A percentile compares a stretch with the other conserved stretches of the same genome.
Conservation (phyloP, 1,140 invertebrate genomes). For the Eumeta japonica region DNA sequence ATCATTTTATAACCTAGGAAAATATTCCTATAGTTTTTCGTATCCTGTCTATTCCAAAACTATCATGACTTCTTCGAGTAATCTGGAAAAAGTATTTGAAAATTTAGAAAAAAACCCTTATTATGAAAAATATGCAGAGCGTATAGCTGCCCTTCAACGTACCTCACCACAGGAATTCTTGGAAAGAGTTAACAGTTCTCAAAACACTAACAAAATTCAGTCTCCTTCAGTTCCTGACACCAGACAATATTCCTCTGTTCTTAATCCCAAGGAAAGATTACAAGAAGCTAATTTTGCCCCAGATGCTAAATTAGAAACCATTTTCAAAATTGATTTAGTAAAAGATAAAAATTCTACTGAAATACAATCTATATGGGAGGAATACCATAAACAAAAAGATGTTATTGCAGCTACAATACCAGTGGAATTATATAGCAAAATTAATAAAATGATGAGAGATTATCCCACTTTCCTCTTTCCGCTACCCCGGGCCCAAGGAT, state of each 20-base stretch:
- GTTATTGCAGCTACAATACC: slow-evolving; percentile 71
- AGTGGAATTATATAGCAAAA: slow-evolving; percentile 58
- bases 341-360: slow-evolving; percentile 72
- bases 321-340: slow-evolving; percentile 80
- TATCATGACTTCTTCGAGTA: slow-evolving; percentile 56
- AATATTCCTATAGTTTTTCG: too few species aligned
- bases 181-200: slow-evolving; percentile 62
- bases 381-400: slow-evolving; percentile 78
- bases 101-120: slow-evolving; percentile 75
- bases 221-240: background rate
- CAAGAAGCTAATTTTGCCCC: slow-evolving; percentile 29
- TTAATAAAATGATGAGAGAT: slow-evolving; percentile 60
- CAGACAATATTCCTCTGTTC: slow-evolving; percentile 57
- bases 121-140: slow-evolving; percentile 77
- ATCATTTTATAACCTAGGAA: too few species aligned
- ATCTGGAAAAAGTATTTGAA: slow-evolving; percentile 62
- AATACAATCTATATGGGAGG: slow-evolving; percentile 75
- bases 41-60: too few species aligned
- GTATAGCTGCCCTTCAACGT: slow-evolving; percentile 73
- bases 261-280: slow-evolving; percentile 56
- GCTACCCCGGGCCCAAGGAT: slow-evolving; percentile 78
- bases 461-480: slow-evolving; percentile 79
- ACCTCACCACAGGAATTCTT: slow-evolving; percentile 75
- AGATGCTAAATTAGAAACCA: slow-evolving; percentile 63
- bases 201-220: slow-evolving; percentile 53